Evolutionary conservation across 2,888 invertebrate genomes (phyloP).

Genomic region (Pasiphila rectangulata): DNA sequence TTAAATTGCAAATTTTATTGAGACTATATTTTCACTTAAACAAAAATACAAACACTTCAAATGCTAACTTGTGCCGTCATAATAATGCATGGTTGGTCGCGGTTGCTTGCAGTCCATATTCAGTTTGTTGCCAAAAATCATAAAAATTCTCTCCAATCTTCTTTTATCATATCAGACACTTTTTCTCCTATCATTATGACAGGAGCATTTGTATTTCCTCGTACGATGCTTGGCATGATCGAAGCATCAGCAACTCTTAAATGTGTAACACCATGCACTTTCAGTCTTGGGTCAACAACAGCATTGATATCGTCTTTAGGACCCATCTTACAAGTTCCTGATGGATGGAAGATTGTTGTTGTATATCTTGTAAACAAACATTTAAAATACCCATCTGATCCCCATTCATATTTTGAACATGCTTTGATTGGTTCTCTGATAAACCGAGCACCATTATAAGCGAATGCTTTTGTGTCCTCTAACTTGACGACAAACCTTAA

Average conservation of each 20-base stretch:
- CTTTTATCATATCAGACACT: slow-evolving; percentile 60
- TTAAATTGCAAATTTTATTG: too few relatives aligned
- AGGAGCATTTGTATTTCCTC: slow-evolving; percentile 91
- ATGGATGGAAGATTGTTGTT: slow-evolving; percentile 72
- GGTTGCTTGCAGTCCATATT: too few relatives aligned
- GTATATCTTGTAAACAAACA: slow-evolving; percentile 84
- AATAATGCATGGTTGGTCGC: too few relatives aligned
- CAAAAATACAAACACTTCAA: too few relatives aligned
- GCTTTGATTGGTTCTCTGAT: slow-evolving; percentile 78
- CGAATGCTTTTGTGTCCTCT: slow-evolving; percentile 79
- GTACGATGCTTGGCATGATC: slow-evolving; percentile 89
- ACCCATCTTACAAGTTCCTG: slow-evolving; percentile 69
- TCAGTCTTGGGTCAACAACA: slow-evolving; percentile 57
- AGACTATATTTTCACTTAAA: too few relatives aligned
- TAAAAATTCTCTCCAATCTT: slow-evolving; percentile 51
- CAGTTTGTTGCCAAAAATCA: background rate
- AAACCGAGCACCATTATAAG: slow-evolving; percentile 74
- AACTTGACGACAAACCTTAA: slow-evolving; percentile 79
- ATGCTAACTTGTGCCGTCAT: too few relatives aligned
- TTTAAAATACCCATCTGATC: slow-evolving; percentile 83
- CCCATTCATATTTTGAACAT: slow-evolving; percentile 78
- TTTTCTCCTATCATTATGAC: slow-evolving; percentile 91
- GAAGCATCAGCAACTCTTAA: slow-evolving; percentile 88
- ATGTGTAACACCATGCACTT: slow-evolving; percentile 58
- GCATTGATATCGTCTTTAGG: slow-evolving; percentile 58